Evolutionary conservation across 2,113 vertebrate genomes (phyloP).

Genomic region (Cardinalis cardinalis): DNA sequence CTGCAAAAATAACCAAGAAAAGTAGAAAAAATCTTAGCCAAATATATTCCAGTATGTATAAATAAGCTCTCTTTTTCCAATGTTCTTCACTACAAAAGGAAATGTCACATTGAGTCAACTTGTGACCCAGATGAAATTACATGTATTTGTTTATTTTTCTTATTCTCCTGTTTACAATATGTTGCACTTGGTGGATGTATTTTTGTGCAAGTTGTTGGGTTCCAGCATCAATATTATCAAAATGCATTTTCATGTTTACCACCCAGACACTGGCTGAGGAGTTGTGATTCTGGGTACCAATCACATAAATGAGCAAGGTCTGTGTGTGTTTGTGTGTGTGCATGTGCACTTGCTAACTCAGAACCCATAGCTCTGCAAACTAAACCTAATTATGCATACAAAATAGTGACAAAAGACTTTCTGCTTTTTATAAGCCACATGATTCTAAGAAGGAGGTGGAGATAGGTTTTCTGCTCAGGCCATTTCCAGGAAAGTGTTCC

Average conservation of each 20-base stretch:
- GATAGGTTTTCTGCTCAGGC: not conserved
- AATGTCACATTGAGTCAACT: conserved; percentile 41
- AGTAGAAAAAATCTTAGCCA: not conserved
- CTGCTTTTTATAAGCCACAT: conserved; percentile 17
- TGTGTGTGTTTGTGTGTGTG: not conserved
- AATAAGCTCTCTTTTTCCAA: not conserved
- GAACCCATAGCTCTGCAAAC: not conserved
- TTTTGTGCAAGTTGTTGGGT: not conserved
- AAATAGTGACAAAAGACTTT: not conserved
- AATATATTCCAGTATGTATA: not conserved
- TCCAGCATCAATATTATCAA: not conserved
- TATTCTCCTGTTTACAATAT: conserved; percentile 5
- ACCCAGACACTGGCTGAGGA: not conserved
- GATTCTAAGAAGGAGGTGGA: not conserved
- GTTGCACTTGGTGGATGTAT: not conserved
- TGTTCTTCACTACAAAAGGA: conserved; percentile 20
- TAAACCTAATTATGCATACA: not conserved
- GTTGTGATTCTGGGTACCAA: not conserved
- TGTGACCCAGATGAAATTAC: conserved; percentile 37
- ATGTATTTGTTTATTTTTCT: conserved; percentile 48
- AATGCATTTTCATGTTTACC: not conserved
- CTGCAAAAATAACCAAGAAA: conserved; percentile 12
- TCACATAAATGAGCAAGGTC: not conserved
- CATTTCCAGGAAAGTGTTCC: not conserved
- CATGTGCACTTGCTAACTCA: not conserved